Conservation (phyloP, 2,797 vertebrate species). For the Hoplostethus atlanticus region DNA sequence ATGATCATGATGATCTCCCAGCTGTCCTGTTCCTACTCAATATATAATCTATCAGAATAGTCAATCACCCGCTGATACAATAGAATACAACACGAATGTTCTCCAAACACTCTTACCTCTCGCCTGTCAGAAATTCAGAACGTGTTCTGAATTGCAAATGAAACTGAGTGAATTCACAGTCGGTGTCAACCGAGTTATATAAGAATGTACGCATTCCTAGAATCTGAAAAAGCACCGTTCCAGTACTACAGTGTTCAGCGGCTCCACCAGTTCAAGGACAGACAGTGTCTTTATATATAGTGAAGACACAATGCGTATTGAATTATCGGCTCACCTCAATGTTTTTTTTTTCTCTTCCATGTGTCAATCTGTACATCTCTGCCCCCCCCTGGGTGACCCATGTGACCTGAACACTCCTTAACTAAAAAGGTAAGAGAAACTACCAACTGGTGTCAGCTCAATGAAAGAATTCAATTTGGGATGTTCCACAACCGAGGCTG, state of each 20-base stretch:
- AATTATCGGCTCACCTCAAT: conserved; percentile 28
- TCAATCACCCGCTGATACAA: not conserved
- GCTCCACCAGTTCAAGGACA: too few relatives aligned
- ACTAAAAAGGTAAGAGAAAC: conserved; percentile 67
- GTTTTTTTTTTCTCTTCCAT: conserved; percentile 28
- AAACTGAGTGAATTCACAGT: conserved; percentile 13
- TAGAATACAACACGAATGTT: not conserved
- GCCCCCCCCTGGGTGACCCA: conserved; percentile 13
- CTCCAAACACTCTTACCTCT: not conserved
- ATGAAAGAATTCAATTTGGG: not conserved
- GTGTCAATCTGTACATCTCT: not conserved
- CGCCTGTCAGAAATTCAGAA: not conserved
- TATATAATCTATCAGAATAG: not conserved
- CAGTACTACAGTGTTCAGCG: not conserved
- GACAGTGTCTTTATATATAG: not conserved
- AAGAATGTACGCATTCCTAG: not conserved
- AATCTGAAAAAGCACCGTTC: not conserved
- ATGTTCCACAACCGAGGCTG: not conserved
- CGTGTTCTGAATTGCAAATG: not conserved
- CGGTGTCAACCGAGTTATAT: not conserved
- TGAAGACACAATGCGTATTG: not conserved
- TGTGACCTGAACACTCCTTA: not conserved
- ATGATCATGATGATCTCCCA: not conserved
- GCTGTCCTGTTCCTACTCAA: not conserved
- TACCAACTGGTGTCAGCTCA: not conserved